phyloP scores from a whole-genome alignment of 2,113 vertebrate genomes.

The Riparia riparia region DNA sequence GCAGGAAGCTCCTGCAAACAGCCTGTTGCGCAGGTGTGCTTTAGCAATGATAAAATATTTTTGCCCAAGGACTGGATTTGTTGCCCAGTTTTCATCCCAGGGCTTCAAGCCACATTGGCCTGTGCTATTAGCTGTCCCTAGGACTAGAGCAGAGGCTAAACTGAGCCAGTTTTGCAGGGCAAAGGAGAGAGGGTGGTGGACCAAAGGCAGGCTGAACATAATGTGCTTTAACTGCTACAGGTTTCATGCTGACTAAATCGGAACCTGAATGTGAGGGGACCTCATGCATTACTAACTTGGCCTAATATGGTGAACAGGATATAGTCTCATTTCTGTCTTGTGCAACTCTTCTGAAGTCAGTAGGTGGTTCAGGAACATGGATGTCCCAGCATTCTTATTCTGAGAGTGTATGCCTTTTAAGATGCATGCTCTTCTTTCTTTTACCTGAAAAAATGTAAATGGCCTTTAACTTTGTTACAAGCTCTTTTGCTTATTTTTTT shows the following conservation, averaged over 20 bases:
- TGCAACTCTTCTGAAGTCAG: constrained; percentile 10
- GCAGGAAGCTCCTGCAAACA: not conserved
- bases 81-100: not conserved
- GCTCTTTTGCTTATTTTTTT: not conserved
- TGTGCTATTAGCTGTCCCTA: not conserved
- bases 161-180: not conserved
- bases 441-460: not conserved
- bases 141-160: not conserved
- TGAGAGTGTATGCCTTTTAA: not conserved
- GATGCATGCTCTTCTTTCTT: not conserved
- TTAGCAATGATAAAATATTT: not conserved
- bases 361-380: not conserved
- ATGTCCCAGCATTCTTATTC: not conserved
- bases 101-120: not conserved
- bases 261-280: constrained; percentile 19
- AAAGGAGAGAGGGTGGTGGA: not conserved
- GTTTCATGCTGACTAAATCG: constrained; percentile 48
- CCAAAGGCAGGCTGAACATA: not conserved
- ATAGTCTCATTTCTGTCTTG: constrained; percentile 21
- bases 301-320: constrained; percentile 60
- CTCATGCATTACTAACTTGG: not conserved
- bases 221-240: not conserved
- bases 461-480: not conserved
- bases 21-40: not conserved
- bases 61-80: not conserved